Base-by-base conservation (phyloP, 1,140 invertebrate species). In the Delia radicum region DNA sequence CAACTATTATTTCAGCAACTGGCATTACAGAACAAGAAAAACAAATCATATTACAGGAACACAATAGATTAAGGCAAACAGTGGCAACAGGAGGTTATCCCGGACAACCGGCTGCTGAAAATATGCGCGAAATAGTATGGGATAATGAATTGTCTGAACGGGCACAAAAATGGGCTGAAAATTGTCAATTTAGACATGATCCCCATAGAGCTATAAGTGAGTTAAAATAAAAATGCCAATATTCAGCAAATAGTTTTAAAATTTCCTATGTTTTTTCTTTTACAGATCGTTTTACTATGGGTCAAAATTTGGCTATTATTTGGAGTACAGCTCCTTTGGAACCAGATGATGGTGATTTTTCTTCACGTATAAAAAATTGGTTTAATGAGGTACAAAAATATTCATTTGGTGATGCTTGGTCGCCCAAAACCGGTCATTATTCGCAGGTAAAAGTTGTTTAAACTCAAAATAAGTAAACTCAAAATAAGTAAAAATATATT, bases 71-170 rank as follows among this genome's bases (percentile, higher is more conserved):
- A 33, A 87, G 94, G 82, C 92, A 93, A 82, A 87, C 90, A n/a
- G 92, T 96, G 75, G 94, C 94, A 75, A 88, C 92, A 67, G 94
- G 94, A 48, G 90, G 91, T 81, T 90, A 95, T 80, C 89, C 89
- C 74, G 91, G 91, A 27, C 94, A 95, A 80, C 91, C 92, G 27
- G 91, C 91, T 31, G 91, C 93, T 2, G 92, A 93, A 79, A 94
- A 95, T 87, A 93, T 93, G 91, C 91, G 91, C 87, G 92, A 95
- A 88, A 92, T 96, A 90, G 93, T 91, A 80, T 96, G 95, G 95
- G 95, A 96, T 82, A 93, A 96, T 63, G 94, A 96, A 83, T 87
- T 97, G 75, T 95, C 95, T 13, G 86, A 88, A 4, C 88, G 91
- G 61, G 95, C 95, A 7, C 94, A 96, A 82, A 89, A 90, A 79